Conservation (phyloP, 2,888 invertebrate species). For the Saturnia japonica region DNA sequence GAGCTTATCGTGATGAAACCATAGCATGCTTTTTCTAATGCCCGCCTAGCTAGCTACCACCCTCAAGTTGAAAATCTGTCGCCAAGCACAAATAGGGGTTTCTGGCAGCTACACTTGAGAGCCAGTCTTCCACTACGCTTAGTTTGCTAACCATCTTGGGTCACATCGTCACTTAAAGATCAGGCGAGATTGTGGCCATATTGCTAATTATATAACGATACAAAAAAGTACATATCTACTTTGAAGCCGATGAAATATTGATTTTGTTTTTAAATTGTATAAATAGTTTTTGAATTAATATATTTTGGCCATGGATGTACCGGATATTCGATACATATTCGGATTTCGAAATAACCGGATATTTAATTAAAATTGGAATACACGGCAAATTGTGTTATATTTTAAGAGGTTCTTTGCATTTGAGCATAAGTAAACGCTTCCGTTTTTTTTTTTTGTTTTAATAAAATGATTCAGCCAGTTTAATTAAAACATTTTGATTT, state of each 20-base stretch:
- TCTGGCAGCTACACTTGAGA: too few relatives aligned
- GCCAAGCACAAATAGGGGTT: too few relatives aligned
- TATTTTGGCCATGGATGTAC: background rate
- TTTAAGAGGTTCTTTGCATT: too few relatives aligned
- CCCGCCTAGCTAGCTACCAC: too few relatives aligned
- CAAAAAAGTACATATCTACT: background rate
- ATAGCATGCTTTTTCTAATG: too few relatives aligned
- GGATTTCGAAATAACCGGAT: background rate
- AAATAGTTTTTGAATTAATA: background rate
- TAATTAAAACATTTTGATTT: background rate
- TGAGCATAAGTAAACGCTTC: background rate
- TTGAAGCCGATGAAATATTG: background rate
- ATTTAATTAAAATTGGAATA: background rate
- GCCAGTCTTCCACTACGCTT: too few relatives aligned
- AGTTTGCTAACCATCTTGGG: too few relatives aligned
- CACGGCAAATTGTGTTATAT: background rate
- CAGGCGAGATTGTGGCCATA: too few relatives aligned
- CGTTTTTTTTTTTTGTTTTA: background rate
- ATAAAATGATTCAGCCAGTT: background rate
- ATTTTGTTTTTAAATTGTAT: background rate
- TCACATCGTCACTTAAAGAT: too few relatives aligned
- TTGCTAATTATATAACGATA: too few relatives aligned
- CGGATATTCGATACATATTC: background rate
- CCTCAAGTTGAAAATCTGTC: too few relatives aligned
- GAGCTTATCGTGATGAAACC: too few relatives aligned